Conservation (phyloP, 2,113 vertebrate species). For the Ifrita kowaldi region DNA sequence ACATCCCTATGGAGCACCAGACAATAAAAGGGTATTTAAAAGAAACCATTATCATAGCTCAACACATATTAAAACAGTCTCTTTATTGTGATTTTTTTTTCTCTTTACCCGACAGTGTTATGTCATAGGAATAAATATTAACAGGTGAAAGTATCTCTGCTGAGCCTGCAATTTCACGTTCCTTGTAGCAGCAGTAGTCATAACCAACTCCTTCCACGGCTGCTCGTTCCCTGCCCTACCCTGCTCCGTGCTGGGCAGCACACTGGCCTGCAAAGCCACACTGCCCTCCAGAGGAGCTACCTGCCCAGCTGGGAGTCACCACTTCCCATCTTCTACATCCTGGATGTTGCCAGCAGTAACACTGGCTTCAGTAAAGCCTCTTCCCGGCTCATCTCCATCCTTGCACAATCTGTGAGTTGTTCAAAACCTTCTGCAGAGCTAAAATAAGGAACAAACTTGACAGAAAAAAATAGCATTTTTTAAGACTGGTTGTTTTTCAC, state of each 20-base stretch:
- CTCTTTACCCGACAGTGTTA: neutral
- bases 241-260: neutral
- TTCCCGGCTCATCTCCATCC: neutral
- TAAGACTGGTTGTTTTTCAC: neutral
- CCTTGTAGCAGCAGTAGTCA: neutral
- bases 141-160: neutral
- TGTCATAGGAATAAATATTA: slow-evolving; percentile 27
- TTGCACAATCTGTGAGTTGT: neutral
- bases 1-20: neutral
- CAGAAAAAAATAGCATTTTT: neutral
- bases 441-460: neutral
- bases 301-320: neutral
- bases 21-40: neutral
- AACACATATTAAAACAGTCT: slow-evolving; percentile 18
- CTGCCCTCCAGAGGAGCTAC: neutral
- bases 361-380: neutral
- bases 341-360: neutral
- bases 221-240: neutral
- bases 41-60: slow-evolving; percentile 24
- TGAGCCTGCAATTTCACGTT: neutral
- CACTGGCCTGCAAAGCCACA: accelerated
- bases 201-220: neutral
- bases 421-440: neutral
- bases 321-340: neutral
- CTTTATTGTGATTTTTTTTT: slow-evolving; percentile 4